Base-by-base conservation (phyloP, 2,113 vertebrate genomes). In the Empidonax alnorum region DNA sequence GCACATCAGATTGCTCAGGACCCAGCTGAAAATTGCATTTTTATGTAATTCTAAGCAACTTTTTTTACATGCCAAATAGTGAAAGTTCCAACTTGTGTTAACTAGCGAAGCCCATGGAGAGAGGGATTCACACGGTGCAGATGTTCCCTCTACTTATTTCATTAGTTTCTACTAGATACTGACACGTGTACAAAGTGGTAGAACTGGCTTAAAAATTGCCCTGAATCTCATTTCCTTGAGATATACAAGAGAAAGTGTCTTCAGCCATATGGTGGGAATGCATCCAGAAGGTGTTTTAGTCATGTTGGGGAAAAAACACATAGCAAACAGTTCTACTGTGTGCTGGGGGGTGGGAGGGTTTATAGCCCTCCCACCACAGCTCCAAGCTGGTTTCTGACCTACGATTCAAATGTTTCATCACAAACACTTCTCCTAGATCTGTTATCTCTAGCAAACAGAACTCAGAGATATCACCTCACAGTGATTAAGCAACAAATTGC, bases 381-480 rank as follows among this genome's bases (percentile, higher is more conserved):
- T 69, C 55, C 63, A 33, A 11, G 31, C 41, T 61, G n/a, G 3
- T 76, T 94, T 87, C 82, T 96, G 95, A 94, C 83, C 72, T 78
- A 46, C 0, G 1, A 75, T 95, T 93, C 65, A 55, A 52, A 59
- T 5, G n/a, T 97, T 97, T 95, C 91, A 52, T 93, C 94, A 92
- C 52, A 81, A 81, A 5, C 56, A 30, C 77, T 95, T 90, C 87
- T 90, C 82, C 93, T 71, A 81, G 61, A 68, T 84, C 39, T 89
- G 30, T 96, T 97, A 97, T 97, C 96, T 90, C 66, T 58, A 89
- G 50, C 89, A 97, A 96, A 97, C 59, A 94, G 68, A 92, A 67
- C 75, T 69, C 63, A 23, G 52, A 79, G 79, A 63, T 92, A 93
- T 13, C 61, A 68, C 80, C 47, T 78, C 72, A 49, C 21, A 63